phyloP scores from a whole-genome alignment of 2,113 vertebrate genomes.

The Malaclemys terrapin region DNA sequence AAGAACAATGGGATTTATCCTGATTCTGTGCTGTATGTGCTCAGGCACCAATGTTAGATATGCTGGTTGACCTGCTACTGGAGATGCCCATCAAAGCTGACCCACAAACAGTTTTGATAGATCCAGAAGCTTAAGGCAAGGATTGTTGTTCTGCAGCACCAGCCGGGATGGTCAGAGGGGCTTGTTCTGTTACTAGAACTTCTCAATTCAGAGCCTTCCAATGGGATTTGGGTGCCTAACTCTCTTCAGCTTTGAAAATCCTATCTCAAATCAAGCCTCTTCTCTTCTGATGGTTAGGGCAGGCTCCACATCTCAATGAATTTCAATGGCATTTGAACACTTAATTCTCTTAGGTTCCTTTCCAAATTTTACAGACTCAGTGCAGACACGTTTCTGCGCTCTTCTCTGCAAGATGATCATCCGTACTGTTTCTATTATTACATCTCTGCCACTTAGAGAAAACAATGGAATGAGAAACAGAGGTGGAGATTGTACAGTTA shows the following conservation, averaged over 20 bases:
- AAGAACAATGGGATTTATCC: background rate
- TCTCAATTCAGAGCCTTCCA: background rate
- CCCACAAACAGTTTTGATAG: background rate
- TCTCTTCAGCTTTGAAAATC: background rate
- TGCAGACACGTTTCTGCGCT: background rate
- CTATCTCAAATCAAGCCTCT: background rate
- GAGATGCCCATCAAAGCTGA: background rate
- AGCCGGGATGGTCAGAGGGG: background rate
- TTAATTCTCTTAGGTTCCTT: background rate
- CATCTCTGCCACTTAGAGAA: background rate
- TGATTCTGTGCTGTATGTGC: background rate
- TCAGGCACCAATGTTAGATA: background rate
- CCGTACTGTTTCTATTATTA: background rate
- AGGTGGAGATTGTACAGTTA: background rate
- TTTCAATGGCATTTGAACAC: background rate
- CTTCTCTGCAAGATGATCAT: background rate
- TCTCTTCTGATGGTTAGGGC: background rate
- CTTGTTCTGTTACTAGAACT: background rate
- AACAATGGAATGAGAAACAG: background rate
- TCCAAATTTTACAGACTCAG: background rate
- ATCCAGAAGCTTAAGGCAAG: background rate
- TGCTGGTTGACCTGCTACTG: background rate
- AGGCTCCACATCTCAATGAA: background rate
- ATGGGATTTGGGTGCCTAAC: background rate
- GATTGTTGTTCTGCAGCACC: background rate